Evolutionary conservation across 2,888 invertebrate species (phyloP).

Genomic region (Endotricha flammealis): DNA sequence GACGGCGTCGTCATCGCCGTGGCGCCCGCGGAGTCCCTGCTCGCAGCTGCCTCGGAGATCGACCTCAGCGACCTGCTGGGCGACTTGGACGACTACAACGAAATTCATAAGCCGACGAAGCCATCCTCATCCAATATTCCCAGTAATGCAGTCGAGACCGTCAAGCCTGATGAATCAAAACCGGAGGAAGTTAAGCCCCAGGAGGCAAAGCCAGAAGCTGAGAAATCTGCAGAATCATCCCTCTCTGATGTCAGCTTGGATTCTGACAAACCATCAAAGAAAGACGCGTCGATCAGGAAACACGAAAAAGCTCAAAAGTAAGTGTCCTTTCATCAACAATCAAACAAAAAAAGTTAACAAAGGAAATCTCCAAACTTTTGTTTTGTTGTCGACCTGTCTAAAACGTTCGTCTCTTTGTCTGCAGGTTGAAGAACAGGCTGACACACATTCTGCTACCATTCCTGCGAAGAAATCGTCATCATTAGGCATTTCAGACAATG

Average conservation of each 20-base stretch:
- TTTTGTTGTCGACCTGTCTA: neutral
- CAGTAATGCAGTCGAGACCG: constrained; percentile 16
- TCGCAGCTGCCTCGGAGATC: constrained; percentile 73
- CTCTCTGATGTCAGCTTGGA: constrained; percentile 46
- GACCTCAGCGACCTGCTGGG: constrained; percentile 53
- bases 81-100: constrained; percentile 46
- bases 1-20: constrained; percentile 83
- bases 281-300: constrained; percentile 45
- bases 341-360: neutral
- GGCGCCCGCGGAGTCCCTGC: constrained; percentile 79
- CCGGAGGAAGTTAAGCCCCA: constrained; percentile 26
- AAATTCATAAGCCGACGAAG: constrained; percentile 29
- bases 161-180: constrained; percentile 23
- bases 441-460: constrained; percentile 74
- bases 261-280: constrained; percentile 49
- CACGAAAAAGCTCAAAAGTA: constrained; percentile 66
- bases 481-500: constrained; percentile 30
- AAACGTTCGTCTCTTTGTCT: constrained; percentile 27
- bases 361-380: neutral
- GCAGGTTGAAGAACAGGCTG: constrained; percentile 73
- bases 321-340: constrained; percentile 3
- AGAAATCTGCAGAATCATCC: constrained; percentile 30
- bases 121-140: constrained; percentile 28
- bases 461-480: constrained; percentile 60
- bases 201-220: constrained; percentile 21